Evolutionary conservation across 2,888 invertebrate genomes (phyloP), one percentile per base, ranked within the genome.

Genomic region (Drosophila affinis): DNA sequence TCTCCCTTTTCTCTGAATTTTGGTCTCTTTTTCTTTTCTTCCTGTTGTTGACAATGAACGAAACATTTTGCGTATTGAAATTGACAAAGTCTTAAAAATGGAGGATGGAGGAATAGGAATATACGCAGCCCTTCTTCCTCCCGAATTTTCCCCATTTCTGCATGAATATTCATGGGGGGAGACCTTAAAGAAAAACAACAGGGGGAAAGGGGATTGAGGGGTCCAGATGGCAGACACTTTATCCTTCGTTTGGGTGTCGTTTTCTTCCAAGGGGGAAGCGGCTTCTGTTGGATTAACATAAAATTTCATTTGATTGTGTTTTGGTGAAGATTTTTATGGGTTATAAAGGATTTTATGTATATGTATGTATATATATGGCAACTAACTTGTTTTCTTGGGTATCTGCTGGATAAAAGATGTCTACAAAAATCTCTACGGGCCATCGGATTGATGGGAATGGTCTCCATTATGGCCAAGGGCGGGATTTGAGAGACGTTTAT

Each of bases 81-180:
- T 81, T 69, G 70, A 69, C 77, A 84, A 84, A 61, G 71, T 59
- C 62, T 49, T 44, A 58, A 48, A 59, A 59, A 46, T 44, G 29
- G 29, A 48, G 61, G 61, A 46, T 44, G 29, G 29, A 29, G 9
- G 27, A 27, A 7, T 27, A 27, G 27, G 27, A 9, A 27, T 27
- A 27, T 27, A 9, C 27, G 29, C 9, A 29, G 29, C 3, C 29
- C 29, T 29, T 9, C 29, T 9, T 29, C 56, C 68, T 51, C 53
- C 65, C 57, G 14, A 34, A 60, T 64, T 62, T 61, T 61, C 51
- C 54, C 14, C 39, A 3, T 39, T 39, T n/a, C 44, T 24, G 32
- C 67, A 78, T 80, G 85, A 87, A 81, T 81, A 81, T 81, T 84
- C 85, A 84, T 87, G 14, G 39, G n/a, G n/a, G 39, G 14, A 39